Percentiles rank a stretch among this genome's conserved stretches.
Evolutionary conservation across 2,888 invertebrate species (phyloP).

Genomic region (Drosophila incognita): DNA sequence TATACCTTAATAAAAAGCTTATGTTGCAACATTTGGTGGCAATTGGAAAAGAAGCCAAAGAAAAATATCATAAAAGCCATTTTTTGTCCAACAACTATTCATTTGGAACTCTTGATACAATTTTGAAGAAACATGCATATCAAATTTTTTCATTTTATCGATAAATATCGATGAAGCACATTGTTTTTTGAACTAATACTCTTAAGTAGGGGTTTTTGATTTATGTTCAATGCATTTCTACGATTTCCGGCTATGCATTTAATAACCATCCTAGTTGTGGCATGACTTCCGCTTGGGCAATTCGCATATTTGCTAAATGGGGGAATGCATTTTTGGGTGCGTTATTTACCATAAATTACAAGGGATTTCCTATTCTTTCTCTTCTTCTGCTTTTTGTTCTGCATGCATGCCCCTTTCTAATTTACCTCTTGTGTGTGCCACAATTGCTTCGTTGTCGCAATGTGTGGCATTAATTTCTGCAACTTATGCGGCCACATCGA

Average conservation of each 20-base stretch:
- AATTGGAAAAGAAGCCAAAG: not conserved
- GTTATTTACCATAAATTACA: slow-evolving; percentile 62
- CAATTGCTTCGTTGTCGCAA: slow-evolving; percentile 59
- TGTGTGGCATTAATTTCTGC: slow-evolving; percentile 68
- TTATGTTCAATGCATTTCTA: slow-evolving; percentile 27
- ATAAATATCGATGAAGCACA: not conserved
- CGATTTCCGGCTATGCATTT: slow-evolving; percentile 23
- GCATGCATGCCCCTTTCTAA: slow-evolving; percentile 23
- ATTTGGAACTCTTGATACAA: too few relatives aligned
- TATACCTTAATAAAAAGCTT: not conserved
- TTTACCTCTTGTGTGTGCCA: slow-evolving; percentile 31
- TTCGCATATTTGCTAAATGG: slow-evolving; percentile 47
- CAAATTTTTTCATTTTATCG: not conserved
- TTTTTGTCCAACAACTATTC: too few relatives aligned
- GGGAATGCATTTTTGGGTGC: slow-evolving; percentile 37
- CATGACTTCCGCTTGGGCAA: slow-evolving; percentile 1
- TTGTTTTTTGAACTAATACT: not conserved
- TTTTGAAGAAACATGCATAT: too few relatives aligned
- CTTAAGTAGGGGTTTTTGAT: not conserved
- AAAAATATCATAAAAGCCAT: too few relatives aligned
- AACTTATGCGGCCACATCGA: slow-evolving; percentile 71
- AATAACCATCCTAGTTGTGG: slow-evolving; percentile 23
- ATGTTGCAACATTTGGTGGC: not conserved
- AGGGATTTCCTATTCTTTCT: slow-evolving; percentile 36
- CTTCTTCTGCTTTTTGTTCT: slow-evolving; percentile 5